phyloP scores from a whole-genome alignment of 1,140 invertebrate species.

The Drosophila kurseongensis region DNA sequence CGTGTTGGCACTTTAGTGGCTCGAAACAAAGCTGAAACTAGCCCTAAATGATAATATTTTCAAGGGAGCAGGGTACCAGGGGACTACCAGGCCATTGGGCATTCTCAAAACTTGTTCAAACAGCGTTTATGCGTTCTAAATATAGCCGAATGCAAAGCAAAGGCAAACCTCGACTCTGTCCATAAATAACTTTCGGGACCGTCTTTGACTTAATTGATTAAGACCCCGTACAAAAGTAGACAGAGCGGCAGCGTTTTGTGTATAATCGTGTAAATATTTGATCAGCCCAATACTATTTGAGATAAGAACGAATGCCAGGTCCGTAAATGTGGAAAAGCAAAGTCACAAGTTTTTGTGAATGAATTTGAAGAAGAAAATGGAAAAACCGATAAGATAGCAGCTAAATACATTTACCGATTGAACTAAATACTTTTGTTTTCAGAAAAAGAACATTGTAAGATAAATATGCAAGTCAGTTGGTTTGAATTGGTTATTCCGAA shows the following conservation, averaged over 20 bases:
- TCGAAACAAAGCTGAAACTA: constrained; percentile 40
- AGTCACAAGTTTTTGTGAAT: constrained; percentile 38
- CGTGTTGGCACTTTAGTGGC: constrained; percentile 69
- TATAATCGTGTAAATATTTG: constrained; percentile 40
- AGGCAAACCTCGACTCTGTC: constrained; percentile 21
- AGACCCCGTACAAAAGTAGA: constrained; percentile 9
- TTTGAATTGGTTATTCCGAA: too few relatives aligned
- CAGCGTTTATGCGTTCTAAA: constrained; percentile 45
- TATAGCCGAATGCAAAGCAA: constrained; percentile 49
- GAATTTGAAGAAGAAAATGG: constrained; percentile 29
- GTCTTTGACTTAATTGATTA: constrained; percentile 40
- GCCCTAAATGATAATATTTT: constrained; percentile 28
- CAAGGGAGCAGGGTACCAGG: background rate
- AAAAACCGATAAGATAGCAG: constrained; percentile 32
- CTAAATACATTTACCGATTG: constrained; percentile 12
- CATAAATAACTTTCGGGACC: constrained; percentile 42
- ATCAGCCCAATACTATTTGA: constrained; percentile 18
- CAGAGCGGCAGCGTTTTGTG: constrained; percentile 26
- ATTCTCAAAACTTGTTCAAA: constrained; percentile 49
- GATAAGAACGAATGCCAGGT: constrained; percentile 20
- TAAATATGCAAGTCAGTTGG: background rate
- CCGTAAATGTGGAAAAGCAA: constrained; percentile 4
- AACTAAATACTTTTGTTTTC: constrained; percentile 4
- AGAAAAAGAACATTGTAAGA: too few relatives aligned
- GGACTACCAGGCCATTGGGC: constrained; percentile 14